Conservation (phyloP, 2,888 invertebrate species). For the Caenorhabditis panamensis region DNA sequence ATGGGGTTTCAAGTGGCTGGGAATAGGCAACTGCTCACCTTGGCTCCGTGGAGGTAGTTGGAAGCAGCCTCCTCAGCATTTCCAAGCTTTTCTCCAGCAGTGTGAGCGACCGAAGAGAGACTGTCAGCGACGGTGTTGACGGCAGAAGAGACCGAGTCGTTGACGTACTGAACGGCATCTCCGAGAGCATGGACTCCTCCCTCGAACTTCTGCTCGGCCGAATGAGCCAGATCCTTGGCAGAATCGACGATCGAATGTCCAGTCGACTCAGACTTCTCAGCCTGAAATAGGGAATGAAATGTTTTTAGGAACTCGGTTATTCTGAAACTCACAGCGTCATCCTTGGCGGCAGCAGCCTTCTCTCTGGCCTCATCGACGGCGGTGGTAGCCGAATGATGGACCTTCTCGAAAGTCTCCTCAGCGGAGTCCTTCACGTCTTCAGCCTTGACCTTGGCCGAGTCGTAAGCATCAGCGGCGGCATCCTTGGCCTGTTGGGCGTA, state of each 20-base stretch:
- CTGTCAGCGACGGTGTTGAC: conserved; percentile 51
- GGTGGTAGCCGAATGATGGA: conserved; percentile 30
- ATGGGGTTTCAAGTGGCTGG: neutral
- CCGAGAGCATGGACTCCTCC: conserved; percentile 27
- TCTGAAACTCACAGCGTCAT: conserved; percentile 2
- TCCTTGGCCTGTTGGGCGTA: conserved; percentile 18
- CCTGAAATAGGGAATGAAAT: conserved; percentile 10
- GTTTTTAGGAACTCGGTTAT: neutral
- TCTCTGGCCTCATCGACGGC: conserved; percentile 34
- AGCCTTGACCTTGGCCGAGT: conserved; percentile 32
- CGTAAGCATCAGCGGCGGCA: conserved; percentile 16
- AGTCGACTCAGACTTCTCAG: neutral
- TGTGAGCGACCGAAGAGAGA: conserved; percentile 31
- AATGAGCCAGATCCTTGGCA: conserved; percentile 38
- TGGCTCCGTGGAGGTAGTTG: conserved; percentile 39
- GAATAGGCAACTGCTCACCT: conserved; percentile 18
- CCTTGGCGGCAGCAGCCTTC: conserved; percentile 12
- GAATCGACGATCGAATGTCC: conserved; percentile 47
- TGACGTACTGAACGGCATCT: conserved; percentile 57
- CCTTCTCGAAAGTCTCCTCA: conserved; percentile 53
- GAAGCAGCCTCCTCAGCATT: conserved; percentile 49
- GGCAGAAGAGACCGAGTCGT: conserved; percentile 44
- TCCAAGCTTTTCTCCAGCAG: conserved; percentile 43
- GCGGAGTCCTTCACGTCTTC: conserved; percentile 42
- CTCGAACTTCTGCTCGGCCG: conserved; percentile 42